Evolutionary conservation across 1,140 invertebrate species (phyloP), one percentile per base, ranked within the genome.

Genomic region (Brachionus asplanchnoidis): DNA sequence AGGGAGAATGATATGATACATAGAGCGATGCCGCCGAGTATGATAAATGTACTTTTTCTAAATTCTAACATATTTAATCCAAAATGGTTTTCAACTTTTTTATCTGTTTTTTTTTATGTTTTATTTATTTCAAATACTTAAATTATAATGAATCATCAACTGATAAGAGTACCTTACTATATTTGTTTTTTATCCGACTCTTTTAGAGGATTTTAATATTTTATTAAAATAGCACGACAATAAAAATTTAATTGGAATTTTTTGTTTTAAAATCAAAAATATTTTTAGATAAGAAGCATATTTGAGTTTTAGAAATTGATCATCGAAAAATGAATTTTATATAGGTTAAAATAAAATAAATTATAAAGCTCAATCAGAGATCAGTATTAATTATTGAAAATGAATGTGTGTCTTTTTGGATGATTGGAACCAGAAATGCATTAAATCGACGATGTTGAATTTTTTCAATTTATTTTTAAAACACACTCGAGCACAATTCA

Each of bases 1-100:
- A 82, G 42, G 12, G 42, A 23, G 53, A 60, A 82, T 14, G 79
- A 82, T 42, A 60, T 82, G 32, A 82, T 65, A 20, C 56, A 40
- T 23, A 82, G 77, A n/a, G 32, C 46, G 4, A 80, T 80, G 44
- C 77, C 77, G 40, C 32, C 36, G n/a, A 73, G 68, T 9, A 73
- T 40, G 17, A 73, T 40, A 11, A 73, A 73, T 40, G 68, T 73
- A 42, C 36, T 73, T 40, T 20, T 40, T 73, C 40, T 40, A 20
- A 73, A 42, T 40, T 73, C 32, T 20, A 73, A 73, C 68, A 73
- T 73, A 60, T 20, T 73, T 73, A 9, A 40, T 11, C 66, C 26
- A 68, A 40, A 73, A 17, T 73, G n/a, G 17, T 42, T 40, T 73
- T 20, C 17, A 40, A 40, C 11, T 20, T 20, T 73, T 73, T 73